Base-by-base conservation (phyloP, 2,888 invertebrate species). In the Aleiodes leptofemur region DNA sequence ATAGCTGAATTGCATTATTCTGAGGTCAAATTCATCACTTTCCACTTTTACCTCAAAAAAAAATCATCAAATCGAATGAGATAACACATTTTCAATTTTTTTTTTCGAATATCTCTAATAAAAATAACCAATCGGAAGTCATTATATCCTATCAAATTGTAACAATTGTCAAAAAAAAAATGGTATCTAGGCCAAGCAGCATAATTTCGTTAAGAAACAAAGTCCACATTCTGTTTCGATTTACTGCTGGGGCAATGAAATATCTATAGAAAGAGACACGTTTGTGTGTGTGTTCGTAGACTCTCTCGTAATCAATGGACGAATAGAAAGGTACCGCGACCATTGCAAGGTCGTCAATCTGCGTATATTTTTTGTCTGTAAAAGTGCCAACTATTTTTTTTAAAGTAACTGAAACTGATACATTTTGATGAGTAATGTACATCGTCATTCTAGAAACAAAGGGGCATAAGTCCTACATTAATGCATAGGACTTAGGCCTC, bases 301-400 rank as follows among this genome's bases (percentile, higher is more conserved):
- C 38, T 66, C 61, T 75, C 71, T 68, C 64, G 72, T 76, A 76
- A 76, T 76, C 68, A 72, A 76, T 72, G 75, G 72, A 34, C 59
- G 61, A 69, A 72, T 68, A 76, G 75, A 76, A 76, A 76, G 75
- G 75, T 72, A 43, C 51, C 51, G 68, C 51, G 68, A 43, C 55
- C 57, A 34, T 23, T 68, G 71, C 75, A 75, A 75, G 72, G 68
- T 57, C 72, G 68, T 74, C 38, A 11, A 69, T 59, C 69, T 56
- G 57, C 68, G 50, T 56, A 38, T 73, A 53, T n/a, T 56, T 23
- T 70, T 51, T 56, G 14, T 51, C 5, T 50, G 31, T 7, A 8
- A 56, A 4, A 31, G 11, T 38, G 16, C 29, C 14, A 59, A 8
- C 9, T 38, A 9, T 6, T 43, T 43, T 43, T 31, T 34, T 6